phyloP scores from a whole-genome alignment of 2,113 vertebrate genomes.

The Panurus biarmicus region DNA sequence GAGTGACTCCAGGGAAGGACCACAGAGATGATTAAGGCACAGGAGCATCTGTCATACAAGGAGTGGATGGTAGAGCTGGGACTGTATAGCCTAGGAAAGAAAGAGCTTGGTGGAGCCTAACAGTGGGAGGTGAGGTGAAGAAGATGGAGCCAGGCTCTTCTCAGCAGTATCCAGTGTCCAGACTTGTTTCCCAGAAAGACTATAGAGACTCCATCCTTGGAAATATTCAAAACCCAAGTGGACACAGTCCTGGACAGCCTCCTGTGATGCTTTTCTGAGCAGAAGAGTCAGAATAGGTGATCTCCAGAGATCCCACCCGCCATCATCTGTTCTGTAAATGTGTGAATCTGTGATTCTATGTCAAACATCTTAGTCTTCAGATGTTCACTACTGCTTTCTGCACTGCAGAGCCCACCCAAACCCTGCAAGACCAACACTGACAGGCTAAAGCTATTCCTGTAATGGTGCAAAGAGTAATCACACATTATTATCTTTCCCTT shows the following conservation, averaged over 20 bases:
- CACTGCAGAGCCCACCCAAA: background rate
- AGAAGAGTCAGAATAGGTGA: background rate
- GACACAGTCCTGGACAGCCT: background rate
- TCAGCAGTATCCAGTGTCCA: background rate
- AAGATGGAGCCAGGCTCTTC: background rate
- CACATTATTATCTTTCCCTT: background rate
- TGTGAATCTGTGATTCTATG: background rate
- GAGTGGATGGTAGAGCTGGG: background rate
- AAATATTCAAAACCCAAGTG: background rate
- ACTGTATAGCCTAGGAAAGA: background rate
- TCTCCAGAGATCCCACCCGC: background rate
- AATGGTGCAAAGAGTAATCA: background rate
- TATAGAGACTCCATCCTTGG: background rate
- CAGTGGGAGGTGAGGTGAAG: background rate
- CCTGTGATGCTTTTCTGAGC: background rate
- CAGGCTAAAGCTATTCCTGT: background rate
- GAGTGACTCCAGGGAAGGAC: background rate
- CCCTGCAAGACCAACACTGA: accelerated
- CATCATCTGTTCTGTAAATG: background rate
- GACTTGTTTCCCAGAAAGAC: background rate
- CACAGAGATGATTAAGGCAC: background rate
- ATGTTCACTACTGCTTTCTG: background rate
- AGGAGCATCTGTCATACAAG: background rate
- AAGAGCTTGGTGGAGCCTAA: background rate
- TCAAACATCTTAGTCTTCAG: background rate